phyloP scores from a whole-genome alignment of 2,888 invertebrate genomes.

The Palloptera scutellata region DNA sequence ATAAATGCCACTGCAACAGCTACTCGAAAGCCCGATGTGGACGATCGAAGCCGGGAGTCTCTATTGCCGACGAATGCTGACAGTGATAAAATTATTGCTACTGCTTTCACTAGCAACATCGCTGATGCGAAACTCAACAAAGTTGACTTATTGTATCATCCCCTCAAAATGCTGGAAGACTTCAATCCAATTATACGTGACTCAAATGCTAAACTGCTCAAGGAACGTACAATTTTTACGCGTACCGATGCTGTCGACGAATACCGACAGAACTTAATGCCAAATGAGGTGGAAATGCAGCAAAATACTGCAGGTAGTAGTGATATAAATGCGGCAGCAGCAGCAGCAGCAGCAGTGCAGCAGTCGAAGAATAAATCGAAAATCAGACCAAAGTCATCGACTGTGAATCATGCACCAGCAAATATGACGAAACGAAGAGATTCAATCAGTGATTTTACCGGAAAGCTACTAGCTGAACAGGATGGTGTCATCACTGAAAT shows the following conservation, averaged over 20 bases:
- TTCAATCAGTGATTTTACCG: conserved; percentile 54
- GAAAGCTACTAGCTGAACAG: conserved; percentile 59
- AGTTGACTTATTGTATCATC: conserved; percentile 54
- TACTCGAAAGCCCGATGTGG: too few species aligned
- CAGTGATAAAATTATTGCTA: too few species aligned
- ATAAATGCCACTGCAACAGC: too few species aligned
- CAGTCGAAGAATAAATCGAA: conserved; percentile 24
- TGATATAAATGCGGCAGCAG: conserved; percentile 21
- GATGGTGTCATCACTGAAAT: conserved; percentile 63
- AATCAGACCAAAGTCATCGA: conserved; percentile 24
- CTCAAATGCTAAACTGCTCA: conserved; percentile 53
- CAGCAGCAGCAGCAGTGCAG: conserved; percentile 21
- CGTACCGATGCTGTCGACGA: conserved; percentile 41
- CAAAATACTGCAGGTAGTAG: conserved; percentile 22
- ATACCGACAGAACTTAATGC: conserved; percentile 52
- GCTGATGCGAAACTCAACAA: conserved; percentile 56
- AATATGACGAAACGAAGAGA: conserved; percentile 15
- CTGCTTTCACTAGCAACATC: not conserved
- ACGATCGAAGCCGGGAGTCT: too few species aligned
- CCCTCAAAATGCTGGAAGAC: conserved; percentile 56
- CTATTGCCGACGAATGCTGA: too few species aligned
- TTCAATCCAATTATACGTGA: conserved; percentile 56
- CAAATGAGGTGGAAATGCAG: conserved; percentile 49
- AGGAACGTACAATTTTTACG: conserved; percentile 51
- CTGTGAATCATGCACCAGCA: conserved; percentile 23